phyloP scores from a whole-genome alignment of 2,797 vertebrate species.

The Pipistrellus nathusii region DNA sequence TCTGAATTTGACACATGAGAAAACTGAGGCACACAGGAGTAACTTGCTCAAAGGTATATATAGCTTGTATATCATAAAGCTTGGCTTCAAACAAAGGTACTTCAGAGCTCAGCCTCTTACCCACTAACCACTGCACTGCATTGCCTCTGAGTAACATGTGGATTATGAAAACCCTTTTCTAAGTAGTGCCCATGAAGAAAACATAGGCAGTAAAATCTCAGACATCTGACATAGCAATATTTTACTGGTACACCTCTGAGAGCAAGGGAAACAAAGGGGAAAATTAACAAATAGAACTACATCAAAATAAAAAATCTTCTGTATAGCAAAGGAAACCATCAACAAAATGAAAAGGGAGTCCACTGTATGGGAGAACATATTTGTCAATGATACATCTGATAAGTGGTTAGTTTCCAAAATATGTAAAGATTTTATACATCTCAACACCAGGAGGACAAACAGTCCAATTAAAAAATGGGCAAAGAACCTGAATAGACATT shows the following conservation, averaged over 20 bases:
- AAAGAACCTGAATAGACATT: background rate
- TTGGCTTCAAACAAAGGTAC: background rate
- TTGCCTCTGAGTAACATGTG: background rate
- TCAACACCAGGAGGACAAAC: background rate
- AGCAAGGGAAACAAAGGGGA: background rate
- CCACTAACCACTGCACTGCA: background rate
- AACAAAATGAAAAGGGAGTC: background rate
- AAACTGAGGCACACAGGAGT: slow-evolving; percentile 13
- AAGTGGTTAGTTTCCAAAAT: background rate
- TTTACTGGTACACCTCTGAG: background rate
- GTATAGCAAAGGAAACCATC: background rate
- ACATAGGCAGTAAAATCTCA: background rate
- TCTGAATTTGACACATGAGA: background rate
- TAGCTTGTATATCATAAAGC: background rate
- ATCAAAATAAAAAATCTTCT: background rate
- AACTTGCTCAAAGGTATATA: background rate
- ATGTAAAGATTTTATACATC: background rate
- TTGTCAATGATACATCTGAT: background rate
- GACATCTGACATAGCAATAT: background rate
- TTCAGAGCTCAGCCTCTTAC: background rate
- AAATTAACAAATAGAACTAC: background rate
- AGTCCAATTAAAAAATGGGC: background rate
- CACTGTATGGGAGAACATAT: background rate
- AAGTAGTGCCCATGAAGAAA: background rate
- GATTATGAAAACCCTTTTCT: background rate